Percentiles rank a stretch among this genome's conserved stretches.
phyloP scores from a whole-genome alignment of 2,888 invertebrate genomes.

The Microplitis manilae region DNA sequence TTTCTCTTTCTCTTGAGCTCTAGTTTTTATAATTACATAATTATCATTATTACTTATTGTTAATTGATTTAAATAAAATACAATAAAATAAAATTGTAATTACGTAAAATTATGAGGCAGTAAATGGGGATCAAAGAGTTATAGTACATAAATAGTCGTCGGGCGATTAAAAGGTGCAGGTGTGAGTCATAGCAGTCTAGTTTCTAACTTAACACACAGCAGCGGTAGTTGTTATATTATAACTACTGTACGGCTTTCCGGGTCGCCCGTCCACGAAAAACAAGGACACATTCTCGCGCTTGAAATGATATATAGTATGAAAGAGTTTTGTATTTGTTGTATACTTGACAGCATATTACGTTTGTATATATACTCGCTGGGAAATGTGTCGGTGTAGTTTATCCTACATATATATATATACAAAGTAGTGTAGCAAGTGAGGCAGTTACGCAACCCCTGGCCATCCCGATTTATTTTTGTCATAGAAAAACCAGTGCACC shows the following conservation, averaged over 20 bases:
- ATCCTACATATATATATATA: not conserved
- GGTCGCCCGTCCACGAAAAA: constrained; percentile 42
- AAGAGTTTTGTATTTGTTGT: no score
- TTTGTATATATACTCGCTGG: no score
- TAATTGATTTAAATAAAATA: not conserved
- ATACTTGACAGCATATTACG: no score
- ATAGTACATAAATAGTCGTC: not conserved
- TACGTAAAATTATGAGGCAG: not conserved
- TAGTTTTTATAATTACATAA: not conserved
- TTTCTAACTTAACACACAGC: not conserved
- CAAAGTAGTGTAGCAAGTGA: constrained; percentile 30
- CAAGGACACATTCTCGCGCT: constrained; percentile 44
- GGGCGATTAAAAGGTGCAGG: not conserved
- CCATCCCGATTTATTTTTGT: constrained; percentile 43
- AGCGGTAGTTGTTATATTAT: not conserved
- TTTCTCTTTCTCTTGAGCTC: constrained; percentile 5
- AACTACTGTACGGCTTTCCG: constrained; percentile 29
- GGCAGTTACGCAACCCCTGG: constrained; percentile 34
- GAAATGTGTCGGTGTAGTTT: no score
- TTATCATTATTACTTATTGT: not conserved
- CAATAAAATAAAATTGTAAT: not conserved
- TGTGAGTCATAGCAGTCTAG: not conserved
- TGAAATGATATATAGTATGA: not conserved
- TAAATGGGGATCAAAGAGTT: not conserved
- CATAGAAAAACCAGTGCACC: constrained; percentile 35